Conservation (phyloP, 2,888 invertebrate genomes). For the Pristionchus fissidentatus region DNA sequence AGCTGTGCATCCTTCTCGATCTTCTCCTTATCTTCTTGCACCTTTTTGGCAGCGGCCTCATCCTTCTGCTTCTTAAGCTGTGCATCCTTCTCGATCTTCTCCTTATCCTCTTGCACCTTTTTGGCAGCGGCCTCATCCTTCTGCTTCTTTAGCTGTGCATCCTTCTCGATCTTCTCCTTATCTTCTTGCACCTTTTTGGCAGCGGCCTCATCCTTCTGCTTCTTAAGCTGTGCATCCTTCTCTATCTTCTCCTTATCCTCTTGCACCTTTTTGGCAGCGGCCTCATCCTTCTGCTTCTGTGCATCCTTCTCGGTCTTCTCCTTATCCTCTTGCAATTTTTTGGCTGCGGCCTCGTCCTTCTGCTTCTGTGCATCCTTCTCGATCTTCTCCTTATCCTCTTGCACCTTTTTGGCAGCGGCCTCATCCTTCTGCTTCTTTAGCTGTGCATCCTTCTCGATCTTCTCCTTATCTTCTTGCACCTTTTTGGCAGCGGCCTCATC, state of each 20-base stretch:
- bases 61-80: not conserved
- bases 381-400: not conserved
- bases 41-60: not conserved
- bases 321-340: no score
- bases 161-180: no score
- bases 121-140: not conserved
- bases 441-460: not conserved
- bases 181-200: no score
- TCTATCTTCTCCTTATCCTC: not conserved
- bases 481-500: not conserved
- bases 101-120: not conserved
- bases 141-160: no score
- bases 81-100: not conserved
- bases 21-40: not conserved
- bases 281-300: not conserved
- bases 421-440: not conserved
- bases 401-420: not conserved
- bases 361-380: not conserved
- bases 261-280: not conserved
- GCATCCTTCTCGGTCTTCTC: not conserved
- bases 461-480: not conserved
- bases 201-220: not conserved
- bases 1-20: not conserved
- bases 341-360: not conserved
- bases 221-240: not conserved